Evolutionary conservation across 2,797 vertebrate species (phyloP), one percentile per base, ranked within the genome.

Genomic region (Ciconia nigra): DNA sequence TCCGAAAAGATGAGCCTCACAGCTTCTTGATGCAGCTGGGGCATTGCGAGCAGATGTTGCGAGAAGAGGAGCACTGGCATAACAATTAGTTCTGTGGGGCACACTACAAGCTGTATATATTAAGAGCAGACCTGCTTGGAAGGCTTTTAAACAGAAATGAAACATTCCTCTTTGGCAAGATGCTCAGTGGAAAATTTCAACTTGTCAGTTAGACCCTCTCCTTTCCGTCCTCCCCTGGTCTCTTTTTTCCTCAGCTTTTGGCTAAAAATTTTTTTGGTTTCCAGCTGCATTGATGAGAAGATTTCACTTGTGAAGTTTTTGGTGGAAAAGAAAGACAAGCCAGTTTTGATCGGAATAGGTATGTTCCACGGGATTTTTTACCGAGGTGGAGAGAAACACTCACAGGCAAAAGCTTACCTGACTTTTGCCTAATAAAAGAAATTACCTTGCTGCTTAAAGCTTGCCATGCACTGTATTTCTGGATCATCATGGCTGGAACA

Each of bases 121-220:
- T 66, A 58, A 70, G 49, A 69, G 71, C 83, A 79, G 95, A 83
- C 37, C 79, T 69, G 82, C 9, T 12, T 51, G 84, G 93, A 57
- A 25, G 47, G 26, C 49, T 39, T 90, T 61, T 8, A 52, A 49
- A 25, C 41, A 14, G 67, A 80, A 74, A 83, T 18, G 59, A 70
- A 80, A 24, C 18, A 14, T 83, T 72, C 37, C 29, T 66, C 51
- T 54, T 62, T 31, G 90, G 86, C 80, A 80, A 76, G 54, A 76
- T 0, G 1, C 42, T 83, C 26, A 18, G 67, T 0, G 29, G 90
- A 83, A 89, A 70, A 42, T 39, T 87, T 81, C 81, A 33, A 25
- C 39, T 83, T 49, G 35, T 51, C n/a, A 5, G 15, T 72, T 21
- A 49, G 79, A 51, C 5, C 52, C 2, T n/a, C 65, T 74, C 21